These are phyloP conservation scores for Pseudomyrmex pallidus DNA, from an alignment of 1,140 invertebrate species.

Conservation along the genomic window DNA sequence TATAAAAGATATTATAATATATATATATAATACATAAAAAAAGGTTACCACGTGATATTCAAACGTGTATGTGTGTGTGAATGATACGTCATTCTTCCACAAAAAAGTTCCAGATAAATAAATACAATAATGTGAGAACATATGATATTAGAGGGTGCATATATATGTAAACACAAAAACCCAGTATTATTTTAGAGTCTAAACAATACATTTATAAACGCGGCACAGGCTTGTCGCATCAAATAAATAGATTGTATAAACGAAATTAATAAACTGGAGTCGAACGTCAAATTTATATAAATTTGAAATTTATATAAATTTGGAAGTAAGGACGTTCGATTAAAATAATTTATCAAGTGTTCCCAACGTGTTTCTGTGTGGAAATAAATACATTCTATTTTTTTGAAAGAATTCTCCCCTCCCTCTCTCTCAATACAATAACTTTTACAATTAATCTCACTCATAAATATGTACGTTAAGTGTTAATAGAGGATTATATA, in stretches of 20 bases:
- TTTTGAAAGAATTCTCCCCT: no score
- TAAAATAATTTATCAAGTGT: background rate
- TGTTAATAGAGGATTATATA: background rate
- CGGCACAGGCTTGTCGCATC: no score
- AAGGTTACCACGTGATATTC: slow-evolving; percentile 46
- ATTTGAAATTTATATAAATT: no score
- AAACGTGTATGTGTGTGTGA: slow-evolving; percentile 57
- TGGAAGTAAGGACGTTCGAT: background rate
- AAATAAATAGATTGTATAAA: no score
- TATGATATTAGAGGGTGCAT: slow-evolving; percentile 41
- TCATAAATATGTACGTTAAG: slow-evolving; percentile 40
- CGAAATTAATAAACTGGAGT: no score
- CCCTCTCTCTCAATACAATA: no score
- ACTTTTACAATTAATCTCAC: no score
- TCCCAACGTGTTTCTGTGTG: slow-evolving; percentile 6
- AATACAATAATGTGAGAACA: slow-evolving; percentile 60
- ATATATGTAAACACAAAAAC: slow-evolving; percentile 39
- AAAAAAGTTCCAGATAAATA: slow-evolving; percentile 46
- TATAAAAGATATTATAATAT: slow-evolving; percentile 23
- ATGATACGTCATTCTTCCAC: slow-evolving; percentile 61
- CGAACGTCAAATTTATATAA: no score
- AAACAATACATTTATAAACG: slow-evolving; percentile 39
- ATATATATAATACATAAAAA: background rate
- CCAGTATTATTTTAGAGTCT: slow-evolving; percentile 73
- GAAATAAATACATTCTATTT: slow-evolving; percentile 40